A percentile compares a stretch with the other conserved stretches of the same genome.
Evolutionary conservation across 1,140 invertebrate genomes (phyloP).

Genomic region (Heterodera carotae): DNA sequence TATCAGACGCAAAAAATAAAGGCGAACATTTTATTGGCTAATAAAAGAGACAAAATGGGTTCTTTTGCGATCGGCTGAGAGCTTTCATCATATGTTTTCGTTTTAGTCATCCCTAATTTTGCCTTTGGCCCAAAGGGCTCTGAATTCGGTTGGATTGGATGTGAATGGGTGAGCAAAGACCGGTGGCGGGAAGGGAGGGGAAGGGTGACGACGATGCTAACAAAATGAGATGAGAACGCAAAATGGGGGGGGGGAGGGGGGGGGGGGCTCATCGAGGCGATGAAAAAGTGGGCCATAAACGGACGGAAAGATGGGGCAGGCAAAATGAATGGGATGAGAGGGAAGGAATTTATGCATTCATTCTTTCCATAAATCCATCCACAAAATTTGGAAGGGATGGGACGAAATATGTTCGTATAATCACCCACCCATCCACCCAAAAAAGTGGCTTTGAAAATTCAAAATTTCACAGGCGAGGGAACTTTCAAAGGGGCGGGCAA

Average conservation of each 20-base stretch:
- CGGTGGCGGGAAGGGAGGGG: too few species aligned
- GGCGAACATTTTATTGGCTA: too few species aligned
- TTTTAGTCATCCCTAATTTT: slow-evolving; percentile 7
- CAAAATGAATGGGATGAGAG: neutral
- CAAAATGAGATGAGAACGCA: too few species aligned
- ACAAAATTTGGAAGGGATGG: neutral
- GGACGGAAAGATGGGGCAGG: neutral
- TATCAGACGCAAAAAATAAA: too few species aligned
- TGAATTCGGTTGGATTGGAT: too few species aligned
- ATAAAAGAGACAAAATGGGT: too few species aligned
- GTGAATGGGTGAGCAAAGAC: neutral
- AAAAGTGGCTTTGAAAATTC: slow-evolving; percentile 3
- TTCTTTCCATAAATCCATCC: neutral
- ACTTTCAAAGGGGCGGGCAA: neutral
- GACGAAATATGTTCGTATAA: neutral
- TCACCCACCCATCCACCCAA: neutral
- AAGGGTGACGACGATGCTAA: neutral
- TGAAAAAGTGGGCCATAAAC: neutral
- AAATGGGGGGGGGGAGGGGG: too few species aligned
- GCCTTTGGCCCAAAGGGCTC: neutral
- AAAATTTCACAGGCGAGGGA: neutral
- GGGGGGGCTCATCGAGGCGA: neutral
- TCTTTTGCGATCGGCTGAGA: too few species aligned
- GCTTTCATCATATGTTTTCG: neutral
- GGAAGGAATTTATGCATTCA: neutral